These are phyloP conservation scores for Agrypnus murinus DNA, from an alignment of 2,888 invertebrate species.

Conservation along the genomic window DNA sequence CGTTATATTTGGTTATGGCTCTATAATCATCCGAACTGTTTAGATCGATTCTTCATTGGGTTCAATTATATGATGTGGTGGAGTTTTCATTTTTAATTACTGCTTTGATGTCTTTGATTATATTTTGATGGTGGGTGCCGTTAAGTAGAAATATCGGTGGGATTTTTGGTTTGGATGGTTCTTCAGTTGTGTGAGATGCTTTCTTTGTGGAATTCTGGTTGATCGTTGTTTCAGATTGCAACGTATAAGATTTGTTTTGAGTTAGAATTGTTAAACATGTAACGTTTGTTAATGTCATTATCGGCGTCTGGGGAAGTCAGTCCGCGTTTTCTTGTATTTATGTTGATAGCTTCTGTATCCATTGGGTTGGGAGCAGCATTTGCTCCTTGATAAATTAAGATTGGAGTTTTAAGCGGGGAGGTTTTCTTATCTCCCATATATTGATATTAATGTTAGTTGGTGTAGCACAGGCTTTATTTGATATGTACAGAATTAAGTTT, in stretches of 20 bases:
- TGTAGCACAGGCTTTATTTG: too few relatives aligned
- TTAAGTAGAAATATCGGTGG: constrained; percentile 12
- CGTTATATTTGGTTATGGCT: constrained; percentile 25
- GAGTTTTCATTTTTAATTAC: background rate
- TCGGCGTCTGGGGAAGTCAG: constrained; percentile 3
- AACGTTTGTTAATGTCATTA: constrained; percentile 14
- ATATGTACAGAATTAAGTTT: too few relatives aligned
- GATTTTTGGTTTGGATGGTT: constrained; percentile 1
- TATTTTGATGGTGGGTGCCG: too few relatives aligned
- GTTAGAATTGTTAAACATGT: background rate
- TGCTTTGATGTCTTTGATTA: background rate
- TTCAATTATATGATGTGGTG: background rate
- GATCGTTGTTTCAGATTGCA: constrained; percentile 10
- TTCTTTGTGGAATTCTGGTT: background rate
- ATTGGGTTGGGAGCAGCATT: background rate
- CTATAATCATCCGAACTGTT: background rate
- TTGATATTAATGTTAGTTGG: too few relatives aligned
- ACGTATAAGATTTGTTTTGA: background rate
- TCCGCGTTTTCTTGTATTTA: background rate
- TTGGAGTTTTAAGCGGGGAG: background rate
- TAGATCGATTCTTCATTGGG: background rate
- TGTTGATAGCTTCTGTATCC: background rate
- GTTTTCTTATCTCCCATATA: too few relatives aligned
- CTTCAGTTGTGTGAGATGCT: background rate
- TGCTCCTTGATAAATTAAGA: background rate